phyloP scores from a whole-genome alignment of 2,888 invertebrate species.

The Hipparchia sbordonii region DNA sequence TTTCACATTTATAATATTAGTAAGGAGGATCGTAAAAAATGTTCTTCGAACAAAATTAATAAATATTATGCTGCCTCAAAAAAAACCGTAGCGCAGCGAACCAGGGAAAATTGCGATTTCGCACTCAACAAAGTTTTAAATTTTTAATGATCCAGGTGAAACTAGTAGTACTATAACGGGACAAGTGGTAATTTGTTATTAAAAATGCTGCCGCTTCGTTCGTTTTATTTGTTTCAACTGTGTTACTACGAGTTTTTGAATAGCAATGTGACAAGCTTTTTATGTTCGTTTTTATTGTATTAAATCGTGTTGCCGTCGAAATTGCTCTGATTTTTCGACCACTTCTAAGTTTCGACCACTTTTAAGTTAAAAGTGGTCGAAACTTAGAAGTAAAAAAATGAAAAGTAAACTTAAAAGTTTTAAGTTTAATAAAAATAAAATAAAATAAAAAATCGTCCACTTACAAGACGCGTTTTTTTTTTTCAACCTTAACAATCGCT shows the following conservation, averaged over 20 bases:
- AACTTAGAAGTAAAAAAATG: no score
- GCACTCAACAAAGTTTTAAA: slow-evolving; percentile 26
- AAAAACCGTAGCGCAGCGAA: neutral
- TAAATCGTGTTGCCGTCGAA: no score
- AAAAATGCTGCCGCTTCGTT: slow-evolving; percentile 4
- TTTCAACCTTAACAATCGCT: no score
- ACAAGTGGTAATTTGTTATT: slow-evolving; percentile 18
- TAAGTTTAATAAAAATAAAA: no score
- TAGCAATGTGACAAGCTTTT: neutral
- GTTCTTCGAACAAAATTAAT: neutral
- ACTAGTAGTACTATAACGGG: slow-evolving; percentile 4
- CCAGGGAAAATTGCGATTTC: slow-evolving; percentile 10
- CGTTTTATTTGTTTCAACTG: neutral
- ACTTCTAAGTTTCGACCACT: no score
- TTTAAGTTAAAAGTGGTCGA: no score
- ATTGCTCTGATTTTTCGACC: no score
- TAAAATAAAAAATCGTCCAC: no score
- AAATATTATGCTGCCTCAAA: neutral
- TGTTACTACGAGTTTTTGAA: neutral
- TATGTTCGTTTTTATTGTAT: neutral
- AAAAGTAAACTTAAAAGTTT: no score
- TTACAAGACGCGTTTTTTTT: no score
- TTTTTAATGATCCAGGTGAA: slow-evolving; percentile 27
- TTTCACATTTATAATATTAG: no score
- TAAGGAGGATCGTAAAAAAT: no score